phyloP scores from a whole-genome alignment of 2,797 vertebrate species.

The Phoxinus dragarum region DNA sequence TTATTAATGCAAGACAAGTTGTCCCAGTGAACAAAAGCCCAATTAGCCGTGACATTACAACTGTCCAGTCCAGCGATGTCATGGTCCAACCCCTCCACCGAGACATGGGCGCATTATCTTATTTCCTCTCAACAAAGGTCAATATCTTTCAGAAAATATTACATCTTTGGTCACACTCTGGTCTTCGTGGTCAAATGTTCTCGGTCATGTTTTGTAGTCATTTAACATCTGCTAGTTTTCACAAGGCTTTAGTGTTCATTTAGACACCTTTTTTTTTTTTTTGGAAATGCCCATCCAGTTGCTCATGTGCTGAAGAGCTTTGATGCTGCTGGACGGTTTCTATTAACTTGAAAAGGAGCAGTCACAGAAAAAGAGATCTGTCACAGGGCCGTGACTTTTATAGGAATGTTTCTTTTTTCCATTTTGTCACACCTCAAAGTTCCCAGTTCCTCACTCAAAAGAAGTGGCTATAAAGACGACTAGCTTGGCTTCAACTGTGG shows the following conservation, averaged over 20 bases:
- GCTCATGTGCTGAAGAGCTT: neutral
- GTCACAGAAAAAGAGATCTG: neutral
- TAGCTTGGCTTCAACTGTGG: neutral
- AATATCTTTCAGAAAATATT: constrained; percentile 60
- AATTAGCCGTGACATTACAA: constrained; percentile 62
- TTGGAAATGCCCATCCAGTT: neutral
- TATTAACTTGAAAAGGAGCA: constrained; percentile 21
- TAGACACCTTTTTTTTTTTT: constrained; percentile 24
- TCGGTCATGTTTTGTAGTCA: constrained; percentile 56
- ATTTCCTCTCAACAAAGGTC: constrained; percentile 63
- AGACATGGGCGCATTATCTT: constrained; percentile 53
- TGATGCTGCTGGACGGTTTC: constrained; percentile 16
- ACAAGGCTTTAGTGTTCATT: constrained; percentile 7
- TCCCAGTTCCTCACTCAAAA: neutral
- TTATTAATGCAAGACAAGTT: constrained; percentile 39
- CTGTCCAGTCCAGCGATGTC: constrained; percentile 59
- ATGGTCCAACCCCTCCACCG: constrained; percentile 53
- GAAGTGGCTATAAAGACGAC: neutral
- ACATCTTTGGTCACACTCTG: constrained; percentile 38
- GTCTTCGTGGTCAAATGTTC: constrained; percentile 62
- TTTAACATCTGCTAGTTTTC: constrained; percentile 67
- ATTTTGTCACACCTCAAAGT: constrained; percentile 22
- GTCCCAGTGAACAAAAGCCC: constrained; percentile 41
- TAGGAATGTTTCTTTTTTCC: constrained; percentile 43
- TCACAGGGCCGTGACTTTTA: constrained; percentile 26